Evolutionary conservation across 2,113 vertebrate genomes (phyloP).

Genomic region (Camelus bactrianus): DNA sequence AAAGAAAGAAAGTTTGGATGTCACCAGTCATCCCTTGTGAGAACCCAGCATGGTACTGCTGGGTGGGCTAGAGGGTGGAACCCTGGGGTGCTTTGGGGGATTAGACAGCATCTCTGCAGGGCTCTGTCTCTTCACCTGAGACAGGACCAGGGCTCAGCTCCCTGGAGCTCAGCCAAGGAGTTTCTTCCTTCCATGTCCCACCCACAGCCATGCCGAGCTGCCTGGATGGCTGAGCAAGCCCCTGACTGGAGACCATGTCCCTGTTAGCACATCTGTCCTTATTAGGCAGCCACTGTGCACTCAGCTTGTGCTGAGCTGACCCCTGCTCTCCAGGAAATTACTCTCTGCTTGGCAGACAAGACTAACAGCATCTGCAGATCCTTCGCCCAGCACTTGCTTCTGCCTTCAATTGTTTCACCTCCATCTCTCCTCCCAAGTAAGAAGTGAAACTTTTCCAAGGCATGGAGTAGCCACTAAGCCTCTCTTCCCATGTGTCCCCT

Average conservation of each 20-base stretch:
- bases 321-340: neutral
- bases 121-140: neutral
- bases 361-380: rapidly evolving
- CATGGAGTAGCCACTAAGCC: too few relatives aligned
- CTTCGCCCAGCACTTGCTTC: neutral
- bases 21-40: neutral
- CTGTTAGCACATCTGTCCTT: neutral
- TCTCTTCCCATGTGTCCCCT: neutral
- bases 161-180: too few relatives aligned
- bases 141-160: neutral
- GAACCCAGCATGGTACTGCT: too few relatives aligned
- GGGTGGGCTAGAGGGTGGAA: too few relatives aligned
- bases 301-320: neutral
- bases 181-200: neutral
- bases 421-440: neutral
- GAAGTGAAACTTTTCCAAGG: neutral
- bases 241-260: rapidly evolving
- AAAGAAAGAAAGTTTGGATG: neutral
- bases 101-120: neutral
- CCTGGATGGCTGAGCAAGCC: neutral
- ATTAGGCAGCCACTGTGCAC: neutral
- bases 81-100: neutral
- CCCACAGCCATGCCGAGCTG: neutral
- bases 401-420: neutral
- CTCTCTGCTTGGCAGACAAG: neutral